Conservation (phyloP, 2,113 vertebrate genomes). For the Melanotaenia duboulayi region DNA sequence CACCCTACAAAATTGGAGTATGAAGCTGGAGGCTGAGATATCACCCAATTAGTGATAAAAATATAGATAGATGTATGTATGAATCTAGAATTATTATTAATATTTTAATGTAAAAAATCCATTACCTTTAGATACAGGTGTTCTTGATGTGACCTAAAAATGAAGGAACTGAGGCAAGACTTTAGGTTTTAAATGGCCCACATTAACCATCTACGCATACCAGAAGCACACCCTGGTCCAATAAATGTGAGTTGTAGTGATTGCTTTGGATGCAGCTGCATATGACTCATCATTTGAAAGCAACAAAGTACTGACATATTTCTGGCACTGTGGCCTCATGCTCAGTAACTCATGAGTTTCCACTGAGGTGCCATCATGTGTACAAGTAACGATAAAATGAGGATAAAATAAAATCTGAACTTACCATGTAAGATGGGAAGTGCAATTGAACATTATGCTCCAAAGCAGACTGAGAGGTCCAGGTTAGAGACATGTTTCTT, state of each 20-base stretch:
- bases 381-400: not conserved
- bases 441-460: not conserved
- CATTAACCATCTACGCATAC: constrained; percentile 9
- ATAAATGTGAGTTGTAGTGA: not conserved
- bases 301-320: constrained; percentile 40
- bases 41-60: too few species aligned
- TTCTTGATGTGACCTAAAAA: constrained; percentile 9
- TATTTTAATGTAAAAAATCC: too few species aligned
- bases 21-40: too few species aligned
- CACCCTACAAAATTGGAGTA: too few species aligned
- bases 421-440: not conserved
- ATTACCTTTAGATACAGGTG: not conserved
- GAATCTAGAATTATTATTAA: too few species aligned
- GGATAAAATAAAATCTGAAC: not conserved
- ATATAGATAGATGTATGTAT: too few species aligned
- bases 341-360: constrained; percentile 1
- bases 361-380: constrained; percentile 11
- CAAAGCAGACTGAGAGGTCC: not conserved
- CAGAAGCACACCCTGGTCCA: constrained; percentile 17
- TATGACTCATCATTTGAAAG: constrained; percentile 36
- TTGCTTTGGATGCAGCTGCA: constrained; percentile 45
- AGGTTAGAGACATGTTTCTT: not conserved
- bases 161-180: constrained; percentile 5
- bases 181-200: constrained; percentile 15
- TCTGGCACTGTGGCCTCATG: constrained; percentile 24